Percentiles rank a stretch among this genome's conserved stretches.
Evolutionary conservation across 2,888 invertebrate genomes (phyloP).

Genomic region (Entomobrya proxima): DNA sequence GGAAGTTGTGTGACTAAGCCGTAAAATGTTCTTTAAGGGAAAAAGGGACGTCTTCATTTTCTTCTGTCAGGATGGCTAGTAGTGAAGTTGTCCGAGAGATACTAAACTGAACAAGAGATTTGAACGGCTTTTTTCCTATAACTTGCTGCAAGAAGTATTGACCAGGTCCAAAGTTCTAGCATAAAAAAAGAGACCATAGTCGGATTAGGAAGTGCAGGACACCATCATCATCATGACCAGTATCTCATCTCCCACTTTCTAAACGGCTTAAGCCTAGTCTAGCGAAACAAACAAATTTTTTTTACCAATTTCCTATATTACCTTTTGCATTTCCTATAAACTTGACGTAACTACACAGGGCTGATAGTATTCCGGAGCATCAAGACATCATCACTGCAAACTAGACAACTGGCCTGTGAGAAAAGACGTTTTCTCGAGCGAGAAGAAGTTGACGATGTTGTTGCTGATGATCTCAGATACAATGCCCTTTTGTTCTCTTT

Average conservation of each 20-base stretch:
- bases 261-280: constrained; percentile 61
- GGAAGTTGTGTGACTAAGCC: not conserved
- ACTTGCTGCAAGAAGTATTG: constrained; percentile 15
- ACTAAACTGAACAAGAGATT: not conserved
- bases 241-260: constrained; percentile 60
- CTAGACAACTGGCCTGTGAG: constrained; percentile 49
- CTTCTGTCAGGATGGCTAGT: not conserved
- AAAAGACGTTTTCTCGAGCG: constrained; percentile 1
- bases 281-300: constrained; percentile 47
- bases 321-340: not conserved
- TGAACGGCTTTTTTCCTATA: not conserved
- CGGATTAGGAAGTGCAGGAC: constrained; percentile 62
- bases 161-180: not conserved
- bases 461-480: constrained; percentile 9
- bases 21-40: constrained; percentile 15
- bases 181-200: constrained; percentile 29
- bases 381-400: not conserved
- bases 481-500: constrained; percentile 46
- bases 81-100: not conserved
- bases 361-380: not conserved
- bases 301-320: constrained; percentile 42
- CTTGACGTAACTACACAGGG: not conserved
- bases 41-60: not conserved
- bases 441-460: constrained; percentile 28
- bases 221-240: constrained; percentile 40